These are phyloP conservation scores for Knipowitschia caucasica DNA, from an alignment of 2,797 vertebrate species.

Conservation along the genomic window DNA sequence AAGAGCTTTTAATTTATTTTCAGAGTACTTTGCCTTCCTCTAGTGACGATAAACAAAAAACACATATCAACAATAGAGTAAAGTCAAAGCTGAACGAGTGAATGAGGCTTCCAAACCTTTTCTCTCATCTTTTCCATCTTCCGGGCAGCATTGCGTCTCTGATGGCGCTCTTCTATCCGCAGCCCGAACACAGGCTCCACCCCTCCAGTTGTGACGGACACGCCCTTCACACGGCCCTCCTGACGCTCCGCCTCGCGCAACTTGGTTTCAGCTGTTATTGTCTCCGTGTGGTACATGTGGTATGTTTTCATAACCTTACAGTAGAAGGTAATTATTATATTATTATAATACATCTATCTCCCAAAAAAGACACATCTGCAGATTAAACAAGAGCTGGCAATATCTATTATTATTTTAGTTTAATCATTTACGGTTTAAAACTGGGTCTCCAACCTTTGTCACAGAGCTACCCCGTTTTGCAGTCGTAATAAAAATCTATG, in stretches of 20 bases:
- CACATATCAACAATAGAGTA: not conserved
- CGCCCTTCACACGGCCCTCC: slow-evolving; percentile 85
- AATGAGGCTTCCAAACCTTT: slow-evolving; percentile 76
- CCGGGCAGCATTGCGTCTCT: slow-evolving; percentile 94
- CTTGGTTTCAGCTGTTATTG: slow-evolving; percentile 92
- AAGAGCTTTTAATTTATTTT: slow-evolving; percentile 98
- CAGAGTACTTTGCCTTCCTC: slow-evolving; percentile 98
- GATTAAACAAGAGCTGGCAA: slow-evolving; percentile 2
- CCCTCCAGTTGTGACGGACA: slow-evolving; percentile 73
- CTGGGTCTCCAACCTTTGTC: too few relatives aligned
- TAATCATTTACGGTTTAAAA: too few relatives aligned
- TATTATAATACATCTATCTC: not conserved
- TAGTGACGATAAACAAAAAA: slow-evolving; percentile 45
- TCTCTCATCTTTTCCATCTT: slow-evolving; percentile 99
- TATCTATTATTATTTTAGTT: too few relatives aligned
- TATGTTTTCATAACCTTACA: slow-evolving; percentile 98
- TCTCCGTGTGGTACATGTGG: slow-evolving; percentile 97
- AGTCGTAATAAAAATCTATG: too few relatives aligned
- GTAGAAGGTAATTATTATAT: slow-evolving; percentile 8
- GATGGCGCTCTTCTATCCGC: slow-evolving; percentile 92
- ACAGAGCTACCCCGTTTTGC: too few relatives aligned
- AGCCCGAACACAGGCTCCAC: slow-evolving; percentile 91
- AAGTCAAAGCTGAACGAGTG: not conserved
- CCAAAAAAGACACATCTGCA: not conserved
- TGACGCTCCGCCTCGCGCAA: slow-evolving; percentile 96